phyloP scores from a whole-genome alignment of 2,113 vertebrate genomes.

The Chascanopsetta lugubris region DNA sequence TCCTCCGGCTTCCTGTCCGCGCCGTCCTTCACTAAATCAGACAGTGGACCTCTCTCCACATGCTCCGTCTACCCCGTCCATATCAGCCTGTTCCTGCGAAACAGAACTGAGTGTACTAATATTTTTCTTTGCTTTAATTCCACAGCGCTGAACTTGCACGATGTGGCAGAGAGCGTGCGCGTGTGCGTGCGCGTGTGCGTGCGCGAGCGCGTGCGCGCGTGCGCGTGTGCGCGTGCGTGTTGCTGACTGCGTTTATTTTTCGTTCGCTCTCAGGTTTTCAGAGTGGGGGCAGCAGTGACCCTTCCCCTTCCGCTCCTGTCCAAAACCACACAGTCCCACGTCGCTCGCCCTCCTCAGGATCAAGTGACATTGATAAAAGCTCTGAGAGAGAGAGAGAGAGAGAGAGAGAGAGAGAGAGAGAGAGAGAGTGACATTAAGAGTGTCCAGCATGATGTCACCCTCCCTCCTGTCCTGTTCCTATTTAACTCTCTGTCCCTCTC shows the following conservation, averaged over 20 bases:
- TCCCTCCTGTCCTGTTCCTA: constrained; percentile 26
- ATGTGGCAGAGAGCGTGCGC: too few species aligned
- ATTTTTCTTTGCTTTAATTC: constrained; percentile 12
- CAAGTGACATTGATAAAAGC: constrained; percentile 69
- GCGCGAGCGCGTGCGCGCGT: too few species aligned
- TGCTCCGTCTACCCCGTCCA: constrained; percentile 6
- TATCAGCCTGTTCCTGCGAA: constrained; percentile 7
- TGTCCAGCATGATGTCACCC: constrained; percentile 62
- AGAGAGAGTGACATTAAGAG: constrained; percentile 57
- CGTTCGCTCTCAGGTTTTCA: constrained; percentile 49
- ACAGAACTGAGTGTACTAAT: background rate
- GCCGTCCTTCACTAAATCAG: constrained; percentile 18
- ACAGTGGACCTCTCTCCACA: constrained; percentile 18
- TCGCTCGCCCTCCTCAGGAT: constrained; percentile 51
- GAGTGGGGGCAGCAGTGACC: constrained; percentile 20
- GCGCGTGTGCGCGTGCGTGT: constrained; percentile 4
- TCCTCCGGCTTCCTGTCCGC: constrained; percentile 15
- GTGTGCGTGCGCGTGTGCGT: too few species aligned
- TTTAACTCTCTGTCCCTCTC: constrained; percentile 13
- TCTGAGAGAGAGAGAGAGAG: constrained; percentile 35
- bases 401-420: too few species aligned
- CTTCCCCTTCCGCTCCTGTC: constrained; percentile 39
- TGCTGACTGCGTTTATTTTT: constrained; percentile 22
- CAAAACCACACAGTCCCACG: constrained; percentile 63
- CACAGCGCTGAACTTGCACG: background rate